Conservation (phyloP, 1,140 invertebrate species). For the Pogonomyrmex barbatus region DNA sequence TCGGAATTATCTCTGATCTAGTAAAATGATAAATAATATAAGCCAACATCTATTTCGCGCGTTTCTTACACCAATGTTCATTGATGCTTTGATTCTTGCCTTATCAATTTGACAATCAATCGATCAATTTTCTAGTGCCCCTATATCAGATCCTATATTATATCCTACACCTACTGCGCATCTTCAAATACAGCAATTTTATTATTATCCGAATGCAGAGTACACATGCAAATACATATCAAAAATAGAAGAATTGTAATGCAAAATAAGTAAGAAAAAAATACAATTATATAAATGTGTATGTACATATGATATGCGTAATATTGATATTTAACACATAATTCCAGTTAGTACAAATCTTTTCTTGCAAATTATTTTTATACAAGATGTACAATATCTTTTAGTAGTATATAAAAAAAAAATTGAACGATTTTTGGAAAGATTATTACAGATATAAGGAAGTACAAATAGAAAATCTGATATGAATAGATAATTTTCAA, state of each 20-base stretch:
- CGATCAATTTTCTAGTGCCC: slow-evolving; percentile 5
- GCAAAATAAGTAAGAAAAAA: not conserved
- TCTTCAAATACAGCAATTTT: not conserved
- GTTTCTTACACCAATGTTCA: not conserved
- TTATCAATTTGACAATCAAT: slow-evolving; percentile 26
- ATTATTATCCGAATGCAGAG: slow-evolving; percentile 21
- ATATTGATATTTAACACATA: not conserved
- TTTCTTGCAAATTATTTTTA: not conserved
- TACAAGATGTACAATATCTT: slow-evolving; percentile 16
- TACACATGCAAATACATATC: slow-evolving; percentile 17
- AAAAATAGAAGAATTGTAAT: slow-evolving; percentile 4
- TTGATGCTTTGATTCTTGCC: slow-evolving; percentile 29
- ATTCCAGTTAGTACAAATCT: not conserved
- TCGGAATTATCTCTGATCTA: not conserved
- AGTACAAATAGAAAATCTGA: not conserved
- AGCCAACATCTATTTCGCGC: no score
- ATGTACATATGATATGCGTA: not conserved
- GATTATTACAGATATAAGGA: slow-evolving; percentile 4
- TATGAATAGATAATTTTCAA: not conserved
- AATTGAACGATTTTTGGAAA: not conserved
- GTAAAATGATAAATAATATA: not conserved
- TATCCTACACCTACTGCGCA: not conserved
- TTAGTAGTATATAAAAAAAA: not conserved
- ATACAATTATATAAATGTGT: slow-evolving; percentile 8
- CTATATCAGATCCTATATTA: not conserved